phyloP scores from a whole-genome alignment of 1,140 invertebrate genomes.

The Habropoda laboriosa region DNA sequence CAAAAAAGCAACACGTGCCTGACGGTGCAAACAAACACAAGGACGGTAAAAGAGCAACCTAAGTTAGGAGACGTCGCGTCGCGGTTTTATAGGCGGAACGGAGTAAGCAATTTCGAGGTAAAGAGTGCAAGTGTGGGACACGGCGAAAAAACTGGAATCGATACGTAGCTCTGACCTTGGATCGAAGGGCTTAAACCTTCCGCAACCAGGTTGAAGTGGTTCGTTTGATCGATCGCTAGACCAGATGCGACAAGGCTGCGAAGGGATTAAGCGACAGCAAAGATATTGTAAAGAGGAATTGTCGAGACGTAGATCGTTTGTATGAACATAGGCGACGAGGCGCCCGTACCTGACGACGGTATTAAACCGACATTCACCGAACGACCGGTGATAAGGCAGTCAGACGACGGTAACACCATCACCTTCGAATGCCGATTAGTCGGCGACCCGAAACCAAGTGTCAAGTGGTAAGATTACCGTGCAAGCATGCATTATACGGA shows the following conservation, averaged over 20 bases:
- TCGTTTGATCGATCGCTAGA: not conserved
- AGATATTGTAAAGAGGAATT: conserved; percentile 33
- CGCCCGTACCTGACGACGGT: conserved; percentile 92
- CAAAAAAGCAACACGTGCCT: not conserved
- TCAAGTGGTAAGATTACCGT: conserved; percentile 91
- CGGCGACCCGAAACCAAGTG: conserved; percentile 94
- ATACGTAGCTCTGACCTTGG: conserved; percentile 72
- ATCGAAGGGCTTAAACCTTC: conserved; percentile 63
- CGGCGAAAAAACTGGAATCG: conserved; percentile 50
- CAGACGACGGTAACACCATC: conserved; percentile 95
- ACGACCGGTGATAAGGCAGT: conserved; percentile 96
- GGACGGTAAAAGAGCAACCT: conserved; percentile 60
- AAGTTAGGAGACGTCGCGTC: conserved; percentile 64
- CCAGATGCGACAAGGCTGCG: conserved; percentile 25
- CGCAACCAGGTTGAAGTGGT: conserved; percentile 41
- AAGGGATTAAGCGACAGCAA: conserved; percentile 59
- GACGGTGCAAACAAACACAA: conserved; percentile 22
- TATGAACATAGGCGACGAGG: conserved; percentile 91
- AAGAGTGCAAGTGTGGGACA: not conserved
- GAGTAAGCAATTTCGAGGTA: not conserved
- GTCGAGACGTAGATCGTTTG: conserved; percentile 66
- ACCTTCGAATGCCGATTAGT: conserved; percentile 97
- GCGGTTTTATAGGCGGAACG: conserved; percentile 28
- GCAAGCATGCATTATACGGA: conserved; percentile 40
- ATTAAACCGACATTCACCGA: conserved; percentile 98